Evolutionary conservation across 2,888 invertebrate genomes (phyloP), one percentile per base, ranked within the genome.

Genomic region (Agrilus mali): DNA sequence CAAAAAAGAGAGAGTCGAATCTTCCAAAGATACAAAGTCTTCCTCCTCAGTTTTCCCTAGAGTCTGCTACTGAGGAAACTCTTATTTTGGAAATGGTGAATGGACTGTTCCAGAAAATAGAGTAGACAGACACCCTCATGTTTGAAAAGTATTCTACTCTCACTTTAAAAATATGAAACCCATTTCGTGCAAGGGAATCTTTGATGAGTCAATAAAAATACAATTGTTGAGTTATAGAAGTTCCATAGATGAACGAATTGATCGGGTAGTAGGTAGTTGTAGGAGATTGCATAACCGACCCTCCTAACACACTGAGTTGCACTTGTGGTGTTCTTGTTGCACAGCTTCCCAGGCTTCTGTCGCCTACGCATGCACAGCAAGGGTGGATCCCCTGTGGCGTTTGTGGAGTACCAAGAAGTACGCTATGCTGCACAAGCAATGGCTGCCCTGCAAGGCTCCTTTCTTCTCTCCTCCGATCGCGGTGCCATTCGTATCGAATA

Each of bases 401-500:
- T 97, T 80, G 89, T 94, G 72, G 95, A 97, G 77, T 97, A 90
- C 77, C 82, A 84, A 76, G 90, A 89, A 74, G 80, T 93, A 61
- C 75, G 82, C 62, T 88, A 85, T 71, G 96, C 97, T 63, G 80
- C 86, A 65, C 82, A 86, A 64, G 95, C 94, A 61, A 82, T 95
- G 84, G 81, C 82, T 65, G 80, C 87, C 63, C 83, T 97, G 61
- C 95, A 97, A 73, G 96, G 96, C 68, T 89, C 90, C 69, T 85
- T 89, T 72, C 83, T 95, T 64, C 83, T 93, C 69, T 92, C 93
- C 70, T 94, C 94, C 56, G 90, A 90, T 66, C 87, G 95, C 69
- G 94, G 94, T 60, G 93, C 94, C 66, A 93, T 97, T 70, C 86
- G 95, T 70, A 94, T 97, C 72, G 96, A 97, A 78, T 97, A 87